Evolutionary conservation across 2,797 vertebrate genomes (phyloP), one percentile per base, ranked within the genome.

Genomic region (Ciconia nigra): DNA sequence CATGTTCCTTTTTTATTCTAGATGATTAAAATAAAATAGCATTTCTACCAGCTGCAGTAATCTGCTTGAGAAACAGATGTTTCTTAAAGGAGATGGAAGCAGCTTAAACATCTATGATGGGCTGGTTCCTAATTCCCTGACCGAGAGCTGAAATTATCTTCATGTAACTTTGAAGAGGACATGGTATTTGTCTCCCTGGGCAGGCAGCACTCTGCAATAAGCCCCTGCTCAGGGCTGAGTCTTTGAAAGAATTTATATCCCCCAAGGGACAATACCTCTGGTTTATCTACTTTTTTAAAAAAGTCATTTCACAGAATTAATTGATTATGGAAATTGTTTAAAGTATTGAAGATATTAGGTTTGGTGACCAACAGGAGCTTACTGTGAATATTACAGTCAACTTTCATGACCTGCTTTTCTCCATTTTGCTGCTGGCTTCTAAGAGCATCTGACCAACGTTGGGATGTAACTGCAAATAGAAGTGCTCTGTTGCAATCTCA

Each of bases 261-360:
- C 19, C 49, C 35, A 19, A 85, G 90, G 93, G 74, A 54, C 14
- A 12, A 90, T 88, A 35, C 67, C 33, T 84, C 78, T 47, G 11
- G 87, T 93, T 96, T 96, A 96, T 85, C 87, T 62, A 86, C 70
- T 93, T 95, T 88, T 39, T 87, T 16, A 2, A 62, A 93, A n/a
- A 94, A 86, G 62, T 93, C 20, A 96, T 97, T 97, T 97, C 88
- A 96, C 72, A 93, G 94, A 97, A 98, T 97, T 96, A 98, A 97
- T 97, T 93, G 95, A 97, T 98, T 97, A 96, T 96, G 83, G 59
- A 94, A 94, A 70, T 80, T 57, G 71, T 88, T 94, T n/a, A 1
- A 90, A 71, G 14, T 80, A 37, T 42, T 63, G 51, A 78, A 76
- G 22, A 39, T 37, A 29, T 1, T 59, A 65, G 10, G 18, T 79